Percentiles rank a stretch among this genome's conserved stretches.
These are phyloP conservation scores for Watsonalla cultraria DNA, from an alignment of 2,888 invertebrate genomes.

Conservation along the genomic window DNA sequence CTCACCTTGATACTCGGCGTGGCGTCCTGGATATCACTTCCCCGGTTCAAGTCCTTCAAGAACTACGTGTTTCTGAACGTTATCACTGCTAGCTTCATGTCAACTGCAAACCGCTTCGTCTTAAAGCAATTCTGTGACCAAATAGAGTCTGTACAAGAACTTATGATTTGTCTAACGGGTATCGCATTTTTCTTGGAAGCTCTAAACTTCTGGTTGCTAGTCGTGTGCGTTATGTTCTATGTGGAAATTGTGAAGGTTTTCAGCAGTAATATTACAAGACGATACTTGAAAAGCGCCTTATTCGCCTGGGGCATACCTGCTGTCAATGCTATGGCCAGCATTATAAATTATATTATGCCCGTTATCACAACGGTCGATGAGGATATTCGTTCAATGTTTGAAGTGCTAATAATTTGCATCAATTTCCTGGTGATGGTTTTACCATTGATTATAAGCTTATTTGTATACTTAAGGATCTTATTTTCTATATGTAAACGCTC, in stretches of 20 bases:
- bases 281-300: slow-evolving; percentile 11
- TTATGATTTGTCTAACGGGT: neutral
- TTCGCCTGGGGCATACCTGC: slow-evolving; percentile 15
- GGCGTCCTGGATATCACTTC: slow-evolving; percentile 6
- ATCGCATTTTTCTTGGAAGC: neutral
- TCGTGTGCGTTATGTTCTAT: slow-evolving; percentile 12
- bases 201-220: slow-evolving; percentile 13
- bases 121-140: neutral
- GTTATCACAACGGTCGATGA: neutral
- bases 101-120: neutral
- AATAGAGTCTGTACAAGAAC: neutral
- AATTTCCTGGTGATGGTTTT: neutral
- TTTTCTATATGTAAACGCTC: slow-evolving; percentile 1
- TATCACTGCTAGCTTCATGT: slow-evolving; percentile 5
- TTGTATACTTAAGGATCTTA: slow-evolving; percentile 5
- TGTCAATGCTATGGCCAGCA: neutral
- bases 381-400: neutral
- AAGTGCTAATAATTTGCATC: neutral
- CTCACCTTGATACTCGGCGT: slow-evolving; percentile 3
- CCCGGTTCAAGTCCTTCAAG: slow-evolving; percentile 9
- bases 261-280: slow-evolving; percentile 5
- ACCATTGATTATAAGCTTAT: slow-evolving; percentile 1
- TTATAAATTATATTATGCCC: neutral
- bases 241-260: slow-evolving; percentile 16
- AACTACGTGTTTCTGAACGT: slow-evolving; percentile 10